phyloP scores from a whole-genome alignment of 2,888 invertebrate genomes.

The Hemistola chrysoprasaria region DNA sequence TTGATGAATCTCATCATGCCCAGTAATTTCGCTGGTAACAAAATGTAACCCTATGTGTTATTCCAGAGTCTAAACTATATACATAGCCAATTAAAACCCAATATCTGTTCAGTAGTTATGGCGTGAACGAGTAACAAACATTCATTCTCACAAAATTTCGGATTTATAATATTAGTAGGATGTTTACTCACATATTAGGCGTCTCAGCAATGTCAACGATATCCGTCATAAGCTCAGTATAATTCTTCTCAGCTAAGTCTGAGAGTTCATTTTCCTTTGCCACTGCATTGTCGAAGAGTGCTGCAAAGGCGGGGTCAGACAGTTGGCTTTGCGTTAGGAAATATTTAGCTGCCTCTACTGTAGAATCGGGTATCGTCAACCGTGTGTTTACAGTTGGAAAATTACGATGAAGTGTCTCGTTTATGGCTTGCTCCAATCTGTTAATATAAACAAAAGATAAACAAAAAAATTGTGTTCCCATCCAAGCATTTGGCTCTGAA shows the following conservation, averaged over 20 bases:
- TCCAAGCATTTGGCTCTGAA: too few relatives aligned
- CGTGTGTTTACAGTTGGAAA: conserved; percentile 85
- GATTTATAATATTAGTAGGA: too few relatives aligned
- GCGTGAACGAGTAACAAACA: too few relatives aligned
- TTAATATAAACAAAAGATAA: background rate
- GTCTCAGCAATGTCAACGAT: conserved; percentile 74
- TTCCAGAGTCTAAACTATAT: too few relatives aligned
- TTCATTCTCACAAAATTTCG: too few relatives aligned
- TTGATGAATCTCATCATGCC: too few relatives aligned
- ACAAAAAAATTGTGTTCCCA: too few relatives aligned
- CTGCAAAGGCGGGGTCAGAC: conserved; percentile 42
- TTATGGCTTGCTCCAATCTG: conserved; percentile 81
- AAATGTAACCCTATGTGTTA: too few relatives aligned
- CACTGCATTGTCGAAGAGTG: conserved; percentile 47
- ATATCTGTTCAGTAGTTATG: too few relatives aligned
- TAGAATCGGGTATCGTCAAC: conserved; percentile 75
- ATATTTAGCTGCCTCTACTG: conserved; percentile 69
- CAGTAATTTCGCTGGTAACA: too few relatives aligned
- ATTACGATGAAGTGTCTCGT: conserved; percentile 79
- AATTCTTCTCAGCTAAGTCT: conserved; percentile 70
- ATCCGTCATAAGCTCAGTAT: conserved; percentile 79
- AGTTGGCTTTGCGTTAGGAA: conserved; percentile 67
- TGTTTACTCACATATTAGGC: conserved; percentile 67
- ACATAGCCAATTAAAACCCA: too few relatives aligned
- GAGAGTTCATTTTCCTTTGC: conserved; percentile 61